Percentiles rank a stretch among this genome's conserved stretches.
These are phyloP conservation scores for Halcyon malimbica DNA, from an alignment of 2,113 vertebrate species.

Conservation along the genomic window DNA sequence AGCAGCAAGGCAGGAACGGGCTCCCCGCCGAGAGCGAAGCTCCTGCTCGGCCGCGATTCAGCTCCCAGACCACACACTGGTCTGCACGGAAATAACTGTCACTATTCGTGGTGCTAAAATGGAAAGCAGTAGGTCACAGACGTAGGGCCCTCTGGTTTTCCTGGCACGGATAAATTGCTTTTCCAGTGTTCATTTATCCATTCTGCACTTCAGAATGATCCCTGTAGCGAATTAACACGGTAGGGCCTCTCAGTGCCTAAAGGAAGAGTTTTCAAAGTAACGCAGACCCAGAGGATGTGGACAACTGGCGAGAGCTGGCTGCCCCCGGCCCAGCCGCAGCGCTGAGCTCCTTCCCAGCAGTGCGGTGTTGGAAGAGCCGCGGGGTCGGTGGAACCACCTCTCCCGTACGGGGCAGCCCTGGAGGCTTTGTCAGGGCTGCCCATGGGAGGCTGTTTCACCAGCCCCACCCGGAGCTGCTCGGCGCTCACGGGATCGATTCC, in stretches of 20 bases:
- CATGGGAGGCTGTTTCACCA: not conserved
- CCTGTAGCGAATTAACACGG: not conserved
- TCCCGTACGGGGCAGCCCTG: not conserved
- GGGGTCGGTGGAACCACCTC: not conserved
- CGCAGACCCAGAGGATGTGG: not conserved
- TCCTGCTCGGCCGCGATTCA: not conserved
- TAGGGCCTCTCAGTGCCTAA: not conserved
- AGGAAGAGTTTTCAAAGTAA: not conserved
- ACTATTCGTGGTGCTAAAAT: rapidly evolving
- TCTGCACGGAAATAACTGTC: not conserved
- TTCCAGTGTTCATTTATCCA: not conserved
- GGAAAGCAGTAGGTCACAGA: not conserved
- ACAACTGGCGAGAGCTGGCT: not conserved
- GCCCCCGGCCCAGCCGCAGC: not conserved
- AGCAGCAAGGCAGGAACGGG: not conserved
- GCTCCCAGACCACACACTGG: not conserved
- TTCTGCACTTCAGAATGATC: not conserved
- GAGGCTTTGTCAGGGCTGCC: not conserved
- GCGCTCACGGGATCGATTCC: rapidly evolving
- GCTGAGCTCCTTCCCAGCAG: not conserved
- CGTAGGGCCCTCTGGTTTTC: not conserved
- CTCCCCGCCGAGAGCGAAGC: rapidly evolving
- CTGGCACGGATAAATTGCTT: not conserved
- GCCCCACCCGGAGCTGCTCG: not conserved
- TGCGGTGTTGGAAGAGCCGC: rapidly evolving